Evolutionary conservation across 2,797 vertebrate genomes (phyloP).

Genomic region (Sardinella longiceps): DNA sequence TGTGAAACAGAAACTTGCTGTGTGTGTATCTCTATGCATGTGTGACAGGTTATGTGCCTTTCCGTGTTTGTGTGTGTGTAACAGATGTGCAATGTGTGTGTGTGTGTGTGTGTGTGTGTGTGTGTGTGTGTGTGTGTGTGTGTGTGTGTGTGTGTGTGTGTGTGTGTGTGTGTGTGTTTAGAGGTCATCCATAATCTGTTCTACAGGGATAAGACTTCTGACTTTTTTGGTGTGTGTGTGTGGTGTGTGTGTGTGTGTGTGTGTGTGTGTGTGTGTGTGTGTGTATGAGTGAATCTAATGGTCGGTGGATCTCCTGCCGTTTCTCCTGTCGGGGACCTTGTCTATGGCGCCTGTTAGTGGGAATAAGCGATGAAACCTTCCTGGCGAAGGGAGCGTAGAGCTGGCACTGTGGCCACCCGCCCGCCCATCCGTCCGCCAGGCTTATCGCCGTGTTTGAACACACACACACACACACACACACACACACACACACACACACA

Average conservation of each 20-base stretch:
- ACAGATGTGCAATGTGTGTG: neutral
- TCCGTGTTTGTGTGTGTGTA: no score
- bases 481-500: no score
- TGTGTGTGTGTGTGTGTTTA: slow-evolving; percentile 13
- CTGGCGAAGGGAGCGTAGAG: slow-evolving; percentile 38
- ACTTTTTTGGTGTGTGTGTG: neutral
- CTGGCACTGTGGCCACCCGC: slow-evolving; percentile 18
- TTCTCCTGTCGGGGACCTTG: slow-evolving; percentile 64
- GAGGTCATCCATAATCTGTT: neutral
- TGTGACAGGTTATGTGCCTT: neutral
- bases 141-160: neutral
- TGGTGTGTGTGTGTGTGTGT: neutral
- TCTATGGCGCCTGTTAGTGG: slow-evolving; percentile 71
- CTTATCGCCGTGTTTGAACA: slow-evolving; percentile 82
- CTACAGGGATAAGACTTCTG: neutral
- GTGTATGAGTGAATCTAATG: slow-evolving; percentile 43
- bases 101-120: slow-evolving; percentile 8
- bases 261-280: neutral
- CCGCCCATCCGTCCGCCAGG: no score
- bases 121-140: slow-evolving; percentile 6
- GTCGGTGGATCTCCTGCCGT: slow-evolving; percentile 61
- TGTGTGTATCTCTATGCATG: neutral
- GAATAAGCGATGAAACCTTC: slow-evolving; percentile 65
- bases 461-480: no score
- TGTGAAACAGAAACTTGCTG: no score